Evolutionary conservation across 2,113 vertebrate genomes (phyloP).

Genomic region (Cairina moschata): DNA sequence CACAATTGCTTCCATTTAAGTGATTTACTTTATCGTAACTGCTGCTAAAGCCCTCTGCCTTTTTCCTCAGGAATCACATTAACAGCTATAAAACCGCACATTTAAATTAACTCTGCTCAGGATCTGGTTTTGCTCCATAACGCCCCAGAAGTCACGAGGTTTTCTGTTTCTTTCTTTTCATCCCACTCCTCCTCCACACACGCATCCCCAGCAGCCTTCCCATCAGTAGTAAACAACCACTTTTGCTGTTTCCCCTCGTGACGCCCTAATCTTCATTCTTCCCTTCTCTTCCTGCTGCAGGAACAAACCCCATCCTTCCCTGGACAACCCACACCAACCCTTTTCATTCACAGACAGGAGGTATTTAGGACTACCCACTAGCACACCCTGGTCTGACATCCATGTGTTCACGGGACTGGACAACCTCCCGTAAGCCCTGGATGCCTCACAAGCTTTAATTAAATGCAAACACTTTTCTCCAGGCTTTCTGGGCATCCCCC

Average conservation of each 20-base stretch:
- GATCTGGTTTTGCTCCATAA: background rate
- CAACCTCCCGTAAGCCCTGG: background rate
- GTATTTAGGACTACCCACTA: background rate
- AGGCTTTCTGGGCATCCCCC: slow-evolving; percentile 2
- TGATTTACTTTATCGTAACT: slow-evolving; percentile 37
- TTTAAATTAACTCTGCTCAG: slow-evolving; percentile 17
- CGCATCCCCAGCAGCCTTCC: background rate
- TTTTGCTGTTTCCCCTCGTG: background rate
- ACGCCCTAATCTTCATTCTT: background rate
- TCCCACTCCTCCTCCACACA: background rate
- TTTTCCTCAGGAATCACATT: background rate
- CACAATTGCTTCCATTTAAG: background rate
- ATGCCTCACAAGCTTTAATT: background rate
- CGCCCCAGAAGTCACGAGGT: background rate
- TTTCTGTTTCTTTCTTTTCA: slow-evolving; percentile 3
- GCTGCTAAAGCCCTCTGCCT: background rate
- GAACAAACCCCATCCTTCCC: background rate
- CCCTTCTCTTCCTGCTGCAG: background rate
- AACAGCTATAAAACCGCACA: slow-evolving; percentile 28
- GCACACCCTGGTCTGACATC: background rate
- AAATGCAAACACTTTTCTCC: background rate
- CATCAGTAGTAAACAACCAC: background rate
- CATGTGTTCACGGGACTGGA: background rate
- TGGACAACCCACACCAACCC: background rate
- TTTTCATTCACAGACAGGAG: background rate